These are phyloP conservation scores for Agapornis canus DNA, from an alignment of 2,797 vertebrate species.

Conservation along the genomic window DNA sequence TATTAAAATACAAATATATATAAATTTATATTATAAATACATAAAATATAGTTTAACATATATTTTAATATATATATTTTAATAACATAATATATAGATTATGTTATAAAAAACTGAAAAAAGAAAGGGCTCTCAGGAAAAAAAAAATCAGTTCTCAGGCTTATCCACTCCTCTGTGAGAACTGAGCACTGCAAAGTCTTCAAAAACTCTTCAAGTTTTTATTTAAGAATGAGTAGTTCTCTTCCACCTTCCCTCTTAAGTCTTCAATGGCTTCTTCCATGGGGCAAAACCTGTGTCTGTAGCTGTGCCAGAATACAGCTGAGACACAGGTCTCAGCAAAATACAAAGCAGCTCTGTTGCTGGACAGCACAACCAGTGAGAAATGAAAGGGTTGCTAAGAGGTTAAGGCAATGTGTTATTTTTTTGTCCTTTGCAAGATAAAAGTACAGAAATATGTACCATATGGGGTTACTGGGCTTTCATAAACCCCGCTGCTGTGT, in stretches of 20 bases:
- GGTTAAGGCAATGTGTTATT: neutral
- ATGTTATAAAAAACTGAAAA: neutral
- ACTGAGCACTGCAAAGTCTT: neutral
- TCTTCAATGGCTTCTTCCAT: neutral
- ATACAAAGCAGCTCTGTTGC: neutral
- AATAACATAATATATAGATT: neutral
- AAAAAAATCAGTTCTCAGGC: neutral
- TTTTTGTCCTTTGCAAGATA: neutral
- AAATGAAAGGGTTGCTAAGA: neutral
- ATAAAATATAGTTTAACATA: too few relatives aligned
- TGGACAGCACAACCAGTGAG: neutral
- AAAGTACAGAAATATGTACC: neutral
- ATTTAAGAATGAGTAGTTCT: neutral
- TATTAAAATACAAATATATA: too few relatives aligned
- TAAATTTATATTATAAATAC: too few relatives aligned
- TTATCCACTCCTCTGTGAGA: neutral
- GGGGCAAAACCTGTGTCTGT: neutral
- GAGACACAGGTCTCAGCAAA: neutral
- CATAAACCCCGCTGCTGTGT: neutral
- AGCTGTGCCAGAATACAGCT: neutral
- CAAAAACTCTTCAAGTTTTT: neutral
- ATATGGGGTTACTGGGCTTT: neutral
- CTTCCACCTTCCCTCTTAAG: neutral
- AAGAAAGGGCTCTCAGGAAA: neutral
- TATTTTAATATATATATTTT: too few relatives aligned